Conservation (phyloP, 2,888 invertebrate species). For the Anoplius nigerrimus region DNA sequence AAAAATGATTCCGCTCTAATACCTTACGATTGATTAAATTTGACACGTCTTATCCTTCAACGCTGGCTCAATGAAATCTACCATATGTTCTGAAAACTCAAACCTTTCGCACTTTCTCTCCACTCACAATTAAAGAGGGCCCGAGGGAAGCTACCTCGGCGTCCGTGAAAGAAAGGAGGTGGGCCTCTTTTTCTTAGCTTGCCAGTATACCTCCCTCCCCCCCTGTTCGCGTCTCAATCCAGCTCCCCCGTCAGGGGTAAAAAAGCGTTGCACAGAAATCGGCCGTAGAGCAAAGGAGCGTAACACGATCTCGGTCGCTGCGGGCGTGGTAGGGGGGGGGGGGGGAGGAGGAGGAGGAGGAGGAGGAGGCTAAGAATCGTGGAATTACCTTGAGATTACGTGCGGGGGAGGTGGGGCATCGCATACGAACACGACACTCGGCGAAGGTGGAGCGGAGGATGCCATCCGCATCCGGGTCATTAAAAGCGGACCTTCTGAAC, state of each 20-base stretch:
- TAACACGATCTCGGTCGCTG: conserved; percentile 50
- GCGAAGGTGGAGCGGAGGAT: conserved; percentile 48
- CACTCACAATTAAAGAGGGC: too few relatives aligned
- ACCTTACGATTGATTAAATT: too few relatives aligned
- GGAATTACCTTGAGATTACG: conserved; percentile 60
- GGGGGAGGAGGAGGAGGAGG: conserved; percentile 20
- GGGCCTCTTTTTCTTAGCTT: too few relatives aligned
- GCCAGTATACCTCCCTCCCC: neutral
- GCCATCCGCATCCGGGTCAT: conserved; percentile 67
- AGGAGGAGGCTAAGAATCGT: conserved; percentile 52
- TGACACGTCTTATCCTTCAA: too few relatives aligned
- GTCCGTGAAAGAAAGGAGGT: too few relatives aligned
- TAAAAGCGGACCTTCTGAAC: conserved; percentile 67
- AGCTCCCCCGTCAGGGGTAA: neutral
- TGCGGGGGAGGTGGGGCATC: conserved; percentile 39
- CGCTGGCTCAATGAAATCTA: too few relatives aligned
- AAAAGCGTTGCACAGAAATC: conserved; percentile 31
- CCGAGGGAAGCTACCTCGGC: too few relatives aligned
- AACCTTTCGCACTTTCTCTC: too few relatives aligned
- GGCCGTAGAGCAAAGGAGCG: conserved; percentile 37
- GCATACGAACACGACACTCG: conserved; percentile 65
- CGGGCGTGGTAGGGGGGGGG: conserved; percentile 17
- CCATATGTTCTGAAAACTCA: too few relatives aligned
- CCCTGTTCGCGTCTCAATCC: neutral
- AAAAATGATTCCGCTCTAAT: too few relatives aligned